Conservation (phyloP, 2,113 vertebrate species). For the Opisthocomus hoazin region DNA sequence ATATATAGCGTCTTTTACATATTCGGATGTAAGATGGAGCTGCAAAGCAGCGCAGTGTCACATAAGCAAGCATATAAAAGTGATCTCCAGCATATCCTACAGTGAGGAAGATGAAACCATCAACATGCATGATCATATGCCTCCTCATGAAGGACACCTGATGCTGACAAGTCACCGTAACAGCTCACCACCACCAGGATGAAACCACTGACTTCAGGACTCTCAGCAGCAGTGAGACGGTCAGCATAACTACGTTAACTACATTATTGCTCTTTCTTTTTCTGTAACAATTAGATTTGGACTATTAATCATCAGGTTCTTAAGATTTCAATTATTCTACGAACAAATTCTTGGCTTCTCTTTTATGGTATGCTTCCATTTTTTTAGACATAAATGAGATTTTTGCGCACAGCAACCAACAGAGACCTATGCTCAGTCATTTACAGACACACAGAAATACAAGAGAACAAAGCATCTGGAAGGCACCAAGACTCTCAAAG, state of each 20-base stretch:
- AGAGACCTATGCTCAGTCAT: background rate
- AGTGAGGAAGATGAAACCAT: background rate
- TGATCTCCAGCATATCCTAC: background rate
- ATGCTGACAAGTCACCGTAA: background rate
- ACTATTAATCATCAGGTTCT: background rate
- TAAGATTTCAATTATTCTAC: background rate
- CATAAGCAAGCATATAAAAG: background rate
- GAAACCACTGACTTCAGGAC: background rate
- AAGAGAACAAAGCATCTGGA: background rate
- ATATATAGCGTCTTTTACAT: background rate
- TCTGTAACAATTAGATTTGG: background rate
- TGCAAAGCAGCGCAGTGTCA: background rate
- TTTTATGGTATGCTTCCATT: background rate
- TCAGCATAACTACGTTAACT: background rate
- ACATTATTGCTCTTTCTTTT: background rate
- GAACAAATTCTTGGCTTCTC: background rate
- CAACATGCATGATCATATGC: accelerated
- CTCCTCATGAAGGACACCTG: background rate
- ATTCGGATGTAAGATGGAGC: background rate
- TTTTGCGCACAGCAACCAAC: background rate
- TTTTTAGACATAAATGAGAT: background rate
- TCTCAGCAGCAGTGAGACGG: background rate
- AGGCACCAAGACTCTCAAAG: background rate
- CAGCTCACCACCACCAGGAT: background rate
- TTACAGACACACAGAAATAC: background rate